These are phyloP conservation scores for Coendou prehensilis DNA, from an alignment of 2,797 vertebrate species.

Conservation along the genomic window DNA sequence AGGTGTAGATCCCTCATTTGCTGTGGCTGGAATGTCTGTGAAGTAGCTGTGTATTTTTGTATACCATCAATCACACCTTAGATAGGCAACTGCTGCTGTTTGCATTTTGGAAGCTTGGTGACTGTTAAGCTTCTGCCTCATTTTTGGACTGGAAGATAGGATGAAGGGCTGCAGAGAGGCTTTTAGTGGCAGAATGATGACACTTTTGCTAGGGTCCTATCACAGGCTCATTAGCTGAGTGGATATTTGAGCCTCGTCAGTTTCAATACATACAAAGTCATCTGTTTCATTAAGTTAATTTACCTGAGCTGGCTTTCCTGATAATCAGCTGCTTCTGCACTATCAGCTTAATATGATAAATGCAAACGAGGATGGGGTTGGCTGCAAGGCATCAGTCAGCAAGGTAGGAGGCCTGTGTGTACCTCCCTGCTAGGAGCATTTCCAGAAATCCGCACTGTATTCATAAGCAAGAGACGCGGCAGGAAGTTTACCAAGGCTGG, in stretches of 20 bases:
- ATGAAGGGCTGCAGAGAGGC: constrained; percentile 68
- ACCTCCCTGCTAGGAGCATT: constrained; percentile 36
- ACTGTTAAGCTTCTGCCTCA: constrained; percentile 65
- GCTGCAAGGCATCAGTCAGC: constrained; percentile 43
- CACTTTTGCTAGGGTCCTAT: constrained; percentile 86
- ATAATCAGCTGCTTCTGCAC: constrained; percentile 90
- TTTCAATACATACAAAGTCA: constrained; percentile 86
- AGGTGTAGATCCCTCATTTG: constrained; percentile 89
- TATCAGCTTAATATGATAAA: constrained; percentile 88
- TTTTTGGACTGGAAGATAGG: constrained; percentile 48
- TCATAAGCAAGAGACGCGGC: constrained; percentile 41
- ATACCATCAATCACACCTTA: constrained; percentile 70
- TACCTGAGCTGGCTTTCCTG: constrained; percentile 90
- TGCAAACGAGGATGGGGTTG: constrained; percentile 78
- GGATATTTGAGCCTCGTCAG: constrained; percentile 91
- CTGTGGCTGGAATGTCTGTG: constrained; percentile 86
- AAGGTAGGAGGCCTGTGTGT: not conserved
- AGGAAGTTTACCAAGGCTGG: constrained; percentile 35
- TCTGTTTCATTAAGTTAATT: constrained; percentile 94
- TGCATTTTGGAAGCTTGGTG: constrained; percentile 75
- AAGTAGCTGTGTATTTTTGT: constrained; percentile 86
- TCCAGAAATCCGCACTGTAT: constrained; percentile 11
- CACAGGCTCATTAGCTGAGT: constrained; percentile 92
- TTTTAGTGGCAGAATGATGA: constrained; percentile 84
- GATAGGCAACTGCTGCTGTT: constrained; percentile 83